Evolutionary conservation across 64 coral and sea anemone species (phyloP).

Genomic region (Montipora sp.): DNA sequence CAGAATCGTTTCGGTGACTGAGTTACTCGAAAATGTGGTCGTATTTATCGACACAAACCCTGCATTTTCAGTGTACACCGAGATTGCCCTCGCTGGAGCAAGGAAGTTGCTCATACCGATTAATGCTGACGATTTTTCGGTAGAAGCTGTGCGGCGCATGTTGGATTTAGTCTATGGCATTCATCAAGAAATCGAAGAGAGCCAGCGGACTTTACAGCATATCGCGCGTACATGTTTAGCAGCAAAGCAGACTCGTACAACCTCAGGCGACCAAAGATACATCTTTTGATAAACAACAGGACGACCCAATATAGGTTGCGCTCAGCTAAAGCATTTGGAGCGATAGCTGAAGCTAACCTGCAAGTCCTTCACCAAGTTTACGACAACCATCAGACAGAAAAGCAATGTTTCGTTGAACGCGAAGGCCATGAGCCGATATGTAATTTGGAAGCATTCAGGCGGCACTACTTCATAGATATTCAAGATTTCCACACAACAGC

Average conservation of each 20-base stretch:
- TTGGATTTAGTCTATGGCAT: conserved; percentile 46
- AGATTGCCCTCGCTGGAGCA: conserved; percentile 32
- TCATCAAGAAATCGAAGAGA: not conserved
- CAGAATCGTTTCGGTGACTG: no score
- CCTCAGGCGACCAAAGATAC: conserved; percentile 7
- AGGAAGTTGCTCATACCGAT: conserved; percentile 28
- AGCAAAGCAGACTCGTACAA: not conserved
- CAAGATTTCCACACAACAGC: conserved; percentile 30
- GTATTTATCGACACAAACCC: conserved; percentile 48
- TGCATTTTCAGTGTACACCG: conserved; percentile 14
- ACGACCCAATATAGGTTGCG: not conserved
- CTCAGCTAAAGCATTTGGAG: not conserved
- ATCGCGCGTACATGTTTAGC: conserved; percentile 20
- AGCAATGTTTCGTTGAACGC: not conserved
- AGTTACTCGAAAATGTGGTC: no score
- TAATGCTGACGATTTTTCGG: conserved; percentile 38
- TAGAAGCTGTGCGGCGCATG: conserved; percentile 3
- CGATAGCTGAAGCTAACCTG: conserved; percentile 3
- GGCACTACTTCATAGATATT: conserved; percentile 12
- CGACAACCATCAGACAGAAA: not conserved
- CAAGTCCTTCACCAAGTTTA: conserved; percentile 9
- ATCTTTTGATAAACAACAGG: conserved; percentile 22
- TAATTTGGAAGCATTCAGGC: not conserved
- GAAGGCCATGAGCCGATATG: not conserved
- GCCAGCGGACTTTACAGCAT: not conserved